Evolutionary conservation across 2,113 vertebrate species (phyloP).

Genomic region (Notarius lentiginosus): DNA sequence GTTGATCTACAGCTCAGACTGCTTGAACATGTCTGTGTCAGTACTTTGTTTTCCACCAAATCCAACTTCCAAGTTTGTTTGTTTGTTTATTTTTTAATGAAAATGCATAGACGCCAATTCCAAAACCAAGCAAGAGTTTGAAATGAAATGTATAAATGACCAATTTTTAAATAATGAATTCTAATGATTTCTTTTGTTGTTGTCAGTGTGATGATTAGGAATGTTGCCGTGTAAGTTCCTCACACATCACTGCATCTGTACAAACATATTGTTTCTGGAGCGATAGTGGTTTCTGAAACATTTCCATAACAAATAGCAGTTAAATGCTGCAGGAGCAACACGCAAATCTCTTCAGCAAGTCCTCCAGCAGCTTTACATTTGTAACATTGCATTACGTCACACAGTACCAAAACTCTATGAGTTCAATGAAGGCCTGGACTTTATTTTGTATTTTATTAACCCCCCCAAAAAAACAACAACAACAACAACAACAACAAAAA

Average conservation of each 20-base stretch:
- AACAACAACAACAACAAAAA: background rate
- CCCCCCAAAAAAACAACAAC: too few species aligned
- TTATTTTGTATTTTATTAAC: background rate
- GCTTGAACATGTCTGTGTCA: background rate
- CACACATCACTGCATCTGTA: constrained; percentile 4
- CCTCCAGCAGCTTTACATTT: constrained; percentile 8
- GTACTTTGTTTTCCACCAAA: background rate
- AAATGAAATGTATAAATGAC: background rate
- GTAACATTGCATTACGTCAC: background rate
- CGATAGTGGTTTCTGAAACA: background rate
- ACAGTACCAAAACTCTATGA: background rate
- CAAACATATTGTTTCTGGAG: constrained; percentile 4
- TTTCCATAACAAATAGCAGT: constrained; percentile 21
- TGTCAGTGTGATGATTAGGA: background rate
- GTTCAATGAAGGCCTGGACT: background rate
- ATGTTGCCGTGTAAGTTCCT: background rate
- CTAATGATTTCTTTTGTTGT: background rate
- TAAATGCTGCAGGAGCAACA: background rate
- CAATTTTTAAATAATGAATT: background rate
- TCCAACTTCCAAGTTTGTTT: background rate
- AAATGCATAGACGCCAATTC: background rate
- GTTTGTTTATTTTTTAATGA: background rate
- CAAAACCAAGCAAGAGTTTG: background rate
- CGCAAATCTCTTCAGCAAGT: background rate
- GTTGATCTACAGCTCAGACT: background rate